A percentile compares a stretch with the other conserved stretches of the same genome.
phyloP scores from a whole-genome alignment of 2,888 invertebrate genomes.

The Microctonus aethiopoides region DNA sequence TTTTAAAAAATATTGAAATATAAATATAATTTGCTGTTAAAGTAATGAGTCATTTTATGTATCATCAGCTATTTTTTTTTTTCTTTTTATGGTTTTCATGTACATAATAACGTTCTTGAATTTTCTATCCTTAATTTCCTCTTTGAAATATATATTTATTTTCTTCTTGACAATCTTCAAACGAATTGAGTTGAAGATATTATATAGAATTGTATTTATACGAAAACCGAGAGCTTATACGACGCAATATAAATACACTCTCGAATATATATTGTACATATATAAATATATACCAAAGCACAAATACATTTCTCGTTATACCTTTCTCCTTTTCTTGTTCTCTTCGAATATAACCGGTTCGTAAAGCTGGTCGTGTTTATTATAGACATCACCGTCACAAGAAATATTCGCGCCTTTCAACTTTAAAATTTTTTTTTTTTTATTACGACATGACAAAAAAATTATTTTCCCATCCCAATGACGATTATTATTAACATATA shows the following conservation, averaged over 20 bases:
- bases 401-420: neutral
- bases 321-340: neutral
- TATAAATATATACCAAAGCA: too few species aligned
- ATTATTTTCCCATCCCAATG: too few species aligned
- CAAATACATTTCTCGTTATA: neutral
- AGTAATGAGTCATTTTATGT: too few species aligned
- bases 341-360: conserved; percentile 6
- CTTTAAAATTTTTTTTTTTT: neutral
- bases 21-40: too few species aligned
- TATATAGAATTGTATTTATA: neutral
- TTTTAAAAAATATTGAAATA: too few species aligned
- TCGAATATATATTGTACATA: neutral
- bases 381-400: neutral
- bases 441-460: too few species aligned
- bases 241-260: neutral
- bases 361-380: conserved; percentile 9
- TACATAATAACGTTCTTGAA: too few species aligned
- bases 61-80: too few species aligned
- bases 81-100: too few species aligned
- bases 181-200: neutral
- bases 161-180: neutral
- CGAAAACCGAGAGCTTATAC: neutral
- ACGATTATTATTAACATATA: too few species aligned
- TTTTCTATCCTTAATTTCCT: too few species aligned
- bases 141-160: neutral